A percentile compares a stretch with the other conserved stretches of the same genome.
These are phyloP conservation scores for Lordiphosa stackelbergi DNA, from an alignment of 1,140 invertebrate species.

Conservation along the genomic window DNA sequence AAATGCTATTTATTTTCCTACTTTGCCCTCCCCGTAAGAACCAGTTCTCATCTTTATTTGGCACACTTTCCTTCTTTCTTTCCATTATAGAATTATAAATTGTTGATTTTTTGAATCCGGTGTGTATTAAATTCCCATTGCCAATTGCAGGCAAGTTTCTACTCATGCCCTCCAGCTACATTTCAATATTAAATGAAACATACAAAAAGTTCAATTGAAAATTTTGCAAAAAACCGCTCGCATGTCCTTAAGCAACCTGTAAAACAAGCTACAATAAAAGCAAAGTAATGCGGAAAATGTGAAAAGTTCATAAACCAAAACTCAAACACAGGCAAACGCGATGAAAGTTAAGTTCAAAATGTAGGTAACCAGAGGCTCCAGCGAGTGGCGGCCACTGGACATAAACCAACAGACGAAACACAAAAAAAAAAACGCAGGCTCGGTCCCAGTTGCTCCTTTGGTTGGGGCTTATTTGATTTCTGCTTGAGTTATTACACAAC, in stretches of 20 bases:
- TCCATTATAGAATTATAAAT: constrained; percentile 54
- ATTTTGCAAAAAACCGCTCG: constrained; percentile 46
- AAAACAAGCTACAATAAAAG: constrained; percentile 33
- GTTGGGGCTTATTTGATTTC: constrained; percentile 42
- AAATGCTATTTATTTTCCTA: no score
- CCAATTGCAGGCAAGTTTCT: constrained; percentile 51
- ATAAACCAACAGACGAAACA: constrained; percentile 8
- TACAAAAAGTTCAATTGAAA: constrained; percentile 45
- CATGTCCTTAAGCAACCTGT: constrained; percentile 57
- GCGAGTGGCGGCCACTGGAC: constrained; percentile 14
- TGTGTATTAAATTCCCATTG: constrained; percentile 47
- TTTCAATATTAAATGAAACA: constrained; percentile 62
- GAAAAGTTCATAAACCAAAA: constrained; percentile 60
- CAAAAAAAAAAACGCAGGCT: constrained; percentile 5
- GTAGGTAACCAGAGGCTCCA: constrained; percentile 49
- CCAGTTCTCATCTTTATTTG: constrained; percentile 32
- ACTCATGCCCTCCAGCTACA: constrained; percentile 38
- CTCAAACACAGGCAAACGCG: constrained; percentile 35
- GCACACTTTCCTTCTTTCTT: constrained; percentile 26
- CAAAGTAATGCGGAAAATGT: constrained; percentile 46
- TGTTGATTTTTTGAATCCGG: constrained; percentile 31
- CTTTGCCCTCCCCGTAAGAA: neutral
- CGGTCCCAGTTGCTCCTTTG: constrained; percentile 1
- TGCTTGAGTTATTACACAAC: constrained; percentile 57
- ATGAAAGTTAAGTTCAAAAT: constrained; percentile 52